Evolutionary conservation across 2,888 invertebrate species (phyloP), one percentile per base, ranked within the genome.

Genomic region (Drepana falcataria): DNA sequence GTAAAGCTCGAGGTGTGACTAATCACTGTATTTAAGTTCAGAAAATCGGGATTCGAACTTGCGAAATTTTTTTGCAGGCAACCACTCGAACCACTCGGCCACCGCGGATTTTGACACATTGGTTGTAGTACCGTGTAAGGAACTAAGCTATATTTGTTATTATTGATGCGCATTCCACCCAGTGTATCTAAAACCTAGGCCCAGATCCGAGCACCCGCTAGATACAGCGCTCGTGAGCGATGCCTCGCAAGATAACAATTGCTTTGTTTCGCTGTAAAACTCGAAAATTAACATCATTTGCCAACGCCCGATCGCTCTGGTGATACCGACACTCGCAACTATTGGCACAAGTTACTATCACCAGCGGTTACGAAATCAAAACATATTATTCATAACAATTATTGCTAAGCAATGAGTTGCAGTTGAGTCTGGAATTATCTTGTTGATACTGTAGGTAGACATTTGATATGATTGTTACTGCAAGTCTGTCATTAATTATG

Each of bases 261-360:
- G 89, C 87, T 86, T 87, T 85, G 88, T 87, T 88, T 88, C 87
- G 85, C 80, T 87, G 87, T 85, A 85, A 87, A 85, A 86, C 86
- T 85, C 81, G 84, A 87, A 89, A 89, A 88, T 90, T 90, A 89
- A 88, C 89, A 88, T 88, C 88, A 89, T 90, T 88, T 87, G 89
- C 87, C 87, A 87, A 87, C 85, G 85, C 79, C 79, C 83, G 87
- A 87, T 87, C 76, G 81, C 67, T 67, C 62, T 60, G 67, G 68
- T 69, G 87, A 88, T 88, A 87, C 73, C 59, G 63, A 75, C 76
- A 74, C 79, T 73, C 65, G 66, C 64, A 68, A 66, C 65, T 55
- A 52, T 51, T 53, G 55, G 41, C 57, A 44, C 51, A 60, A 57
- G 60, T 2, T 48, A 62, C n/a, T 40, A 55, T 63, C 57, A 55